Evolutionary conservation across 53 echinoderm and acorn worm species (phyloP).

Genomic region (Actinopyga echinites): DNA sequence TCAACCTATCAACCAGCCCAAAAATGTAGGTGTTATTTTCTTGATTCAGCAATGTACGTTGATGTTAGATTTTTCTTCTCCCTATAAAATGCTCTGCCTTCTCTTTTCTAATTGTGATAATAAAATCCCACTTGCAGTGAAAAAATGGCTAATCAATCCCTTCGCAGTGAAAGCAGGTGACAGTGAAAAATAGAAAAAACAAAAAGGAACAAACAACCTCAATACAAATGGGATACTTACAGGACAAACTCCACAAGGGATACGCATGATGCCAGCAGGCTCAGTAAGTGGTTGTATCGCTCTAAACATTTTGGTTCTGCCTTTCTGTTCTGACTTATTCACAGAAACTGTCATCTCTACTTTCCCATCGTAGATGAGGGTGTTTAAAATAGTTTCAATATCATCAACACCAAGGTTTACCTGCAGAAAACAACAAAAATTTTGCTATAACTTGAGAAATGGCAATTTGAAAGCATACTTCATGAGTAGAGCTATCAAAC

Average conservation of each 20-base stretch:
- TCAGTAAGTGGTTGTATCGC: conserved; percentile 77
- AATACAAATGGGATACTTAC: conserved; percentile 50
- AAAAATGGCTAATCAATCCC: no score
- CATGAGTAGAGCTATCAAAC: neutral
- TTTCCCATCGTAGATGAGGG: conserved; percentile 93
- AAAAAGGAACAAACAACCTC: no score
- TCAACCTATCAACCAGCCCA: no score
- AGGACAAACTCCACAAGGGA: conserved; percentile 99
- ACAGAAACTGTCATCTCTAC: conserved; percentile 89
- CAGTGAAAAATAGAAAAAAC: no score
- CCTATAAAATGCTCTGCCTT: no score
- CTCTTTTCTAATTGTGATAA: no score
- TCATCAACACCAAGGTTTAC: conserved; percentile 94
- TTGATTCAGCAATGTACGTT: no score
- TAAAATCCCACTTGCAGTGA: no score
- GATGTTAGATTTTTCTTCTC: no score
- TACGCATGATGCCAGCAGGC: conserved; percentile 87
- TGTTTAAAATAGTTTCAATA: conserved; percentile 89
- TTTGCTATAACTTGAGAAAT: no score
- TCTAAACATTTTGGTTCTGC: conserved; percentile 80
- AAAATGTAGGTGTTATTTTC: no score
- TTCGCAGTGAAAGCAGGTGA: no score
- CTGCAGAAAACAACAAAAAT: conserved; percentile 29
- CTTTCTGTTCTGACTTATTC: conserved; percentile 46
- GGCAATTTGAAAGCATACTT: neutral